These are phyloP conservation scores for Zophobas atratus DNA, from an alignment of 1,140 invertebrate species.

Conservation along the genomic window DNA sequence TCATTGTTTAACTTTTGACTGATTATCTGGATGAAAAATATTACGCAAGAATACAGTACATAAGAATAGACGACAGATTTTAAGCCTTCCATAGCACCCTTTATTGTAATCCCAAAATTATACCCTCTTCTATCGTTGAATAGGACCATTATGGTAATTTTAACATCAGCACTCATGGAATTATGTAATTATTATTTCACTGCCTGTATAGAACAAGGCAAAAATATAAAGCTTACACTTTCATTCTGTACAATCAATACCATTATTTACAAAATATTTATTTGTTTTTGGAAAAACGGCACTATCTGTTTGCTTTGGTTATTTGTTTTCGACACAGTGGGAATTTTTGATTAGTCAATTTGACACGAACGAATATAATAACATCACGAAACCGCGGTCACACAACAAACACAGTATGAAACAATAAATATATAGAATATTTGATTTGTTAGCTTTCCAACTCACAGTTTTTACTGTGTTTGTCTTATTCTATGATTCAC, in stretches of 20 bases:
- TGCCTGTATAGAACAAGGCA: neutral
- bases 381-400: constrained; percentile 33
- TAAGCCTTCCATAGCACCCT: constrained; percentile 41
- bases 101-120: constrained; percentile 44
- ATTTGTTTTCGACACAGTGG: constrained; percentile 45
- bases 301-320: constrained; percentile 34
- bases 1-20: too few relatives aligned
- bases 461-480: constrained; percentile 18
- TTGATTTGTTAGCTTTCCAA: constrained; percentile 32
- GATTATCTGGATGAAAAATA: neutral
- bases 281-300: constrained; percentile 18
- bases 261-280: constrained; percentile 41
- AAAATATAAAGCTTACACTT: constrained; percentile 24
- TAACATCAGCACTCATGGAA: neutral
- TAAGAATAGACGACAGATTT: constrained; percentile 5
- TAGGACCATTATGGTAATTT: constrained; percentile 35
- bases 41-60: neutral
- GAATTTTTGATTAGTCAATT: constrained; percentile 48
- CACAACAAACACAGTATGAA: neutral
- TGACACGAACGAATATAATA: constrained; percentile 45
- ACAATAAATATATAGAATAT: constrained; percentile 39
- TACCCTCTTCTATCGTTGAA: neutral
- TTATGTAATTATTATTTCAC: constrained; percentile 25
- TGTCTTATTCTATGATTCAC: constrained; percentile 37
- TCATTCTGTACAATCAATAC: constrained; percentile 18